Percentiles rank a stretch among this genome's conserved stretches.
These are phyloP conservation scores for Portunus trituberculatus DNA, from an alignment of 1,140 invertebrate species.

Conservation along the genomic window DNA sequence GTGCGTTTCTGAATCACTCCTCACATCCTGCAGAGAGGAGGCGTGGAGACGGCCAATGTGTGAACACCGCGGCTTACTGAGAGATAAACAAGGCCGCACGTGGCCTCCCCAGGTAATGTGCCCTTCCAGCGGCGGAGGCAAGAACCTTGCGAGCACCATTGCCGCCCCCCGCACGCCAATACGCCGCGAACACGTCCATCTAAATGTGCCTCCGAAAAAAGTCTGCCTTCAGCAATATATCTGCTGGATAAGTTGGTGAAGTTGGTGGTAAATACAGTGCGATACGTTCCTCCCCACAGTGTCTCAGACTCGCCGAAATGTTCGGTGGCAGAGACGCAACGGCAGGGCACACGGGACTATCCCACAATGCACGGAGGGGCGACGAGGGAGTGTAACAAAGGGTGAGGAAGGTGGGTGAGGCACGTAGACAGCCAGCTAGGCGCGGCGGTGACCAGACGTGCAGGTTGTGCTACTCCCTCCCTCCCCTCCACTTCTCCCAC, in stretches of 20 bases:
- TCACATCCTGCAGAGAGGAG: background rate
- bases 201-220: background rate
- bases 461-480: background rate
- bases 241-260: background rate
- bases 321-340: background rate
- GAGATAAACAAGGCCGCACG: slow-evolving; percentile 10
- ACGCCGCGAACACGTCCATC: background rate
- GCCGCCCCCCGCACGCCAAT: background rate
- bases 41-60: background rate
- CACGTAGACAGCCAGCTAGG: slow-evolving; percentile 8
- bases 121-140: slow-evolving; percentile 3
- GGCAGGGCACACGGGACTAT: background rate
- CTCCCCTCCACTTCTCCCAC: background rate
- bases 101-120: background rate
- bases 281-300: background rate
- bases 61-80: background rate
- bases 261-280: background rate
- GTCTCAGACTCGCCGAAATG: background rate
- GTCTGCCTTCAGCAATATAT: background rate
- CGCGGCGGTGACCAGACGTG: slow-evolving; percentile 15
- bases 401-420: slow-evolving; percentile 16
- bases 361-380: slow-evolving; percentile 16
- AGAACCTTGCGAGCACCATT: background rate
- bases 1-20: background rate
- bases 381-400: slow-evolving; percentile 18